Base-by-base conservation (phyloP, 1,140 invertebrate species). In the Stegodyphus dumicola region DNA sequence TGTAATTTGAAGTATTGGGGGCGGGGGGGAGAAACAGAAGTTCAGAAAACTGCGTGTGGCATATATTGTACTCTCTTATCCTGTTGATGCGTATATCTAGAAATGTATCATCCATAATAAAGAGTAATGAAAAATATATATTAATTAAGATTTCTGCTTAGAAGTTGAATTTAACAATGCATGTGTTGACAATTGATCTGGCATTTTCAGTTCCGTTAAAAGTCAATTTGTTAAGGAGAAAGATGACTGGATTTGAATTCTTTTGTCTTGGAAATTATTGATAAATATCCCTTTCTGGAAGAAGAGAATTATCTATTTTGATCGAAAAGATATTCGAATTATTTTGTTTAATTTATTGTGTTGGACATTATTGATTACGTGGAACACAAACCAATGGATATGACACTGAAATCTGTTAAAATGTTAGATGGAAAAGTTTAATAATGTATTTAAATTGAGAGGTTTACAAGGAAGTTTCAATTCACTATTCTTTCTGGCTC, bases 91-190 rank as follows among this genome's bases (percentile, higher is more conserved):
- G 15, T 11, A 11, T 17, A 49, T 48, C 54, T 53, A 66, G 67
- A 9, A 33, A 54, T 74, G 54, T 56, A 67, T 67, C 9, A 15
- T 1, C 17, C 13, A 15, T 15, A n/a, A 67, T 15, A 17, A 17
- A 9, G 65, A 17, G 65, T 67, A n/a, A 83, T 74, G 80, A 83
- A 83, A 85, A 85, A 85, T 76, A 67, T 77, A 69, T 73, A 76
- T 85, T 85, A 85, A 85, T 85, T 85, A 76, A 85, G 77, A 76
- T 85, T 73, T 85, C 77, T 85, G 81, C 70, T 76, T 75, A 65
- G 69, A 77, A 69, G 81, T 54, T 64, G 33, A 70, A 11, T 54
- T 11, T 65, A 77, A 76, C 74, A 81, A 81, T 81, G 70, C 54
- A 33, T n/a, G 13, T 80, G 77, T 80, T 67, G 66, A 60, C 18